Conservation (phyloP, 1,140 invertebrate species). For the Drosophila truncata region DNA sequence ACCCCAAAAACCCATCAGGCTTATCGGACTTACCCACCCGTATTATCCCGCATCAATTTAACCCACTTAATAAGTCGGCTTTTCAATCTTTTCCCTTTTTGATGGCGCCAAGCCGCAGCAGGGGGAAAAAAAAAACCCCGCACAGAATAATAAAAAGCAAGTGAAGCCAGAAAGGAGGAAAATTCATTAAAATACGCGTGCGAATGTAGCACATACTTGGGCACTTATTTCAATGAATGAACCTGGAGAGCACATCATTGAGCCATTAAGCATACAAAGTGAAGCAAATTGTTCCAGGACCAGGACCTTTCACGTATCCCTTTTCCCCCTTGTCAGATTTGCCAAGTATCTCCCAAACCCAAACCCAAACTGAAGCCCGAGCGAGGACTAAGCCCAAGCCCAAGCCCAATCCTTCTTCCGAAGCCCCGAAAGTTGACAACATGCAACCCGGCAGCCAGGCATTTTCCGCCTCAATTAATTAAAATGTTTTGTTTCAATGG, state of each 20-base stretch:
- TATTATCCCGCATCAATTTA: conserved; percentile 14
- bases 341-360: not conserved
- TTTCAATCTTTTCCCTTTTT: conserved; percentile 16
- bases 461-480: conserved; percentile 79
- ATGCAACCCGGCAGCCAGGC: conserved; percentile 37
- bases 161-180: not conserved
- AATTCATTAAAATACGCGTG: conserved; percentile 29
- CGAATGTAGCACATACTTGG: conserved; percentile 34
- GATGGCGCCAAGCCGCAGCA: conserved; percentile 25
- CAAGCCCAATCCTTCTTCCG: not conserved
- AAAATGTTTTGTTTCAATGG: conserved; percentile 79
- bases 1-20: conserved; percentile 3
- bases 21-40: conserved; percentile 12
- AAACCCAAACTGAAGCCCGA: not conserved
- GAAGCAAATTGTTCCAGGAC: conserved; percentile 37
- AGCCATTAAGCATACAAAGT: conserved; percentile 55
- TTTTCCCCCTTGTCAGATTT: conserved; percentile 5
- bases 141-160: not conserved
- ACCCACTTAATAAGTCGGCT: conserved; percentile 24
- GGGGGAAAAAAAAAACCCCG: not conserved
- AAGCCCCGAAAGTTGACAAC: conserved; percentile 44
- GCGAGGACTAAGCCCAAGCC: not conserved
- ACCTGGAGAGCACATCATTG: conserved; percentile 45
- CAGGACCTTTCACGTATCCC: conserved; percentile 11
- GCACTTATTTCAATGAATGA: conserved; percentile 50